These are phyloP conservation scores for Nymphalis io DNA, from an alignment of 1,140 invertebrate genomes.

Conservation along the genomic window DNA sequence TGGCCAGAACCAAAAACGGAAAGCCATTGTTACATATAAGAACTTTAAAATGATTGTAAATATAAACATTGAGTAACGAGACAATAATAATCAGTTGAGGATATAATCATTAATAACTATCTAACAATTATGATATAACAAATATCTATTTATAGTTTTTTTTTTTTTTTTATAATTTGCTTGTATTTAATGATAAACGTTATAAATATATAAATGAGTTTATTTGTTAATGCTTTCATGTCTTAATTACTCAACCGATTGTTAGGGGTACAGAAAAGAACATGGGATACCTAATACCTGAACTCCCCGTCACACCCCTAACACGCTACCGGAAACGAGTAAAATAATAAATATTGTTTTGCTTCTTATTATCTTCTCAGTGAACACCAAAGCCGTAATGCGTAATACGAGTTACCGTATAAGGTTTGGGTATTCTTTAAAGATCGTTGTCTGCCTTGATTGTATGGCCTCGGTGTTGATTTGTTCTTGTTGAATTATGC, in stretches of 20 bases:
- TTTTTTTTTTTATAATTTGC: too few relatives aligned
- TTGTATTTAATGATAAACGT: too few relatives aligned
- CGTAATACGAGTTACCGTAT: slow-evolving; percentile 8
- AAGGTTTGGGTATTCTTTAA: slow-evolving; percentile 9
- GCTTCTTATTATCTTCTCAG: neutral
- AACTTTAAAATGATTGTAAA: slow-evolving; percentile 9
- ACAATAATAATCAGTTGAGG: neutral
- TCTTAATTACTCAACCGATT: too few relatives aligned
- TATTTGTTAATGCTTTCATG: too few relatives aligned
- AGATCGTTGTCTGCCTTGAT: slow-evolving; percentile 10
- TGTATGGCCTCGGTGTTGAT: slow-evolving; percentile 11
- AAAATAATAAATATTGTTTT: neutral
- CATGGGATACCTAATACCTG: too few relatives aligned
- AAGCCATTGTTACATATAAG: slow-evolving; percentile 22
- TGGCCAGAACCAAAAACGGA: slow-evolving; percentile 15
- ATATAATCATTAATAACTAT: neutral
- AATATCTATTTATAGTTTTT: too few relatives aligned
- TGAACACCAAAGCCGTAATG: neutral
- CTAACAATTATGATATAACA: neutral
- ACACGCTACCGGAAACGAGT: too few relatives aligned
- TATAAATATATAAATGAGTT: too few relatives aligned
- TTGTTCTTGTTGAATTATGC: slow-evolving; percentile 11
- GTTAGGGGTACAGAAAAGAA: too few relatives aligned
- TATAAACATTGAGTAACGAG: neutral
- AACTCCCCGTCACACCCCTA: too few relatives aligned